Conservation (phyloP, 2,888 invertebrate species). For the Pollenia angustigena region DNA sequence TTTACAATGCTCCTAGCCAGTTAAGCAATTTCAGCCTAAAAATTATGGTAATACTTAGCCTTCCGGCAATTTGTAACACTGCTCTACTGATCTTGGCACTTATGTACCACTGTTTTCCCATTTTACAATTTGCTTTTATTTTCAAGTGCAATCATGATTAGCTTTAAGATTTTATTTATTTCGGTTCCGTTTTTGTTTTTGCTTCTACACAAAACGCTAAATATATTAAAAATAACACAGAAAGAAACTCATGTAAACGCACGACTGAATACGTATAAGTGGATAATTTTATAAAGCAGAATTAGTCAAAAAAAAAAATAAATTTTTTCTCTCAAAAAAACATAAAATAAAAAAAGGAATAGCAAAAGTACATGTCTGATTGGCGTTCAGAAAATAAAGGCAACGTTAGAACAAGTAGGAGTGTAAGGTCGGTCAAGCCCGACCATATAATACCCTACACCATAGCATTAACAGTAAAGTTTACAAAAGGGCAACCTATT, state of each 20-base stretch:
- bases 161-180: conserved; percentile 53
- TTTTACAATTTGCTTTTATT: conserved; percentile 8
- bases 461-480: too few relatives aligned
- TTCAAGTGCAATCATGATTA: conserved; percentile 62
- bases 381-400: conserved; percentile 41
- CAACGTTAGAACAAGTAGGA: conserved; percentile 25
- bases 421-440: background rate
- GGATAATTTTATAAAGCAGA: conserved; percentile 72
- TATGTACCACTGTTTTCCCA: conserved; percentile 18
- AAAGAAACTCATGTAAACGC: conserved; percentile 60
- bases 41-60: too few relatives aligned
- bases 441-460: too few relatives aligned
- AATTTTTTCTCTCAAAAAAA: conserved; percentile 7
- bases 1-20: too few relatives aligned
- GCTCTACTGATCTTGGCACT: background rate
- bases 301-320: conserved; percentile 62
- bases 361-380: conserved; percentile 58
- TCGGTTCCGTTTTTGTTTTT: background rate
- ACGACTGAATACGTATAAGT: conserved; percentile 71
- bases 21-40: too few relatives aligned
- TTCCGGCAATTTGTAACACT: background rate
- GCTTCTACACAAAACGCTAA: conserved; percentile 23
- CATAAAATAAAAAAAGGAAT: conserved; percentile 22
- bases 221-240: conserved; percentile 5
- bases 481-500: too few relatives aligned